Percentiles rank a stretch among this genome's conserved stretches.
Conservation (phyloP, 2,888 invertebrate species). For the Drosophila antonietae region DNA sequence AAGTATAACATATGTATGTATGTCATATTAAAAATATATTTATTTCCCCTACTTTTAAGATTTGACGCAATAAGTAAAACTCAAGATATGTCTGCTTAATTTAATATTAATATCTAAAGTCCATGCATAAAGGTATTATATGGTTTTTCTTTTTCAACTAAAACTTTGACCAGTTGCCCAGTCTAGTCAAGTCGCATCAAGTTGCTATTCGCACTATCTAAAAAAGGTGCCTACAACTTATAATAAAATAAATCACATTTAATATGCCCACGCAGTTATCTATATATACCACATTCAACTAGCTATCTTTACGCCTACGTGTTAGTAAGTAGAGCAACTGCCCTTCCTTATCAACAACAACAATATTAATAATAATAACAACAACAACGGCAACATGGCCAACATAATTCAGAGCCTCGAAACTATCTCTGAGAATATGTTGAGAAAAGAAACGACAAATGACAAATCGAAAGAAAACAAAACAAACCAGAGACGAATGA, state of each 20-base stretch:
- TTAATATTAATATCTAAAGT: slow-evolving; percentile 28
- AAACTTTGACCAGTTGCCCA: slow-evolving; percentile 21
- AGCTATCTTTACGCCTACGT: slow-evolving; percentile 48
- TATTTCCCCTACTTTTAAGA: neutral
- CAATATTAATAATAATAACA: neutral
- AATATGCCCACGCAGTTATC: slow-evolving; percentile 59
- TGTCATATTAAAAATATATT: neutral
- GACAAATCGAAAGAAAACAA: slow-evolving; percentile 28
- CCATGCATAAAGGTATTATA: slow-evolving; percentile 25
- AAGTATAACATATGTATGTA: neutral
- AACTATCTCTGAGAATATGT: slow-evolving; percentile 29
- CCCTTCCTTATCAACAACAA: slow-evolving; percentile 45
- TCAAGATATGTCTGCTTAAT: neutral
- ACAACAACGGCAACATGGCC: slow-evolving; percentile 12
- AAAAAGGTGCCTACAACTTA: slow-evolving; percentile 57
- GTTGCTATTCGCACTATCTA: slow-evolving; percentile 46
- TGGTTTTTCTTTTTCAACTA: neutral
- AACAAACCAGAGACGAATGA: slow-evolving; percentile 66
- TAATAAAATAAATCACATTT: slow-evolving; percentile 50
- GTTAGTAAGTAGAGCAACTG: slow-evolving; percentile 62
- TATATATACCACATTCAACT: slow-evolving; percentile 28
- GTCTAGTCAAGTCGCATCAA: slow-evolving; percentile 32
- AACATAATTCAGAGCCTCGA: slow-evolving; percentile 39
- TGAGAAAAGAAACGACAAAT: slow-evolving; percentile 9
- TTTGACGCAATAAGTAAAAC: neutral